Base-by-base conservation (phyloP, 2,888 invertebrate genomes). In the Perithous albicinctus region DNA sequence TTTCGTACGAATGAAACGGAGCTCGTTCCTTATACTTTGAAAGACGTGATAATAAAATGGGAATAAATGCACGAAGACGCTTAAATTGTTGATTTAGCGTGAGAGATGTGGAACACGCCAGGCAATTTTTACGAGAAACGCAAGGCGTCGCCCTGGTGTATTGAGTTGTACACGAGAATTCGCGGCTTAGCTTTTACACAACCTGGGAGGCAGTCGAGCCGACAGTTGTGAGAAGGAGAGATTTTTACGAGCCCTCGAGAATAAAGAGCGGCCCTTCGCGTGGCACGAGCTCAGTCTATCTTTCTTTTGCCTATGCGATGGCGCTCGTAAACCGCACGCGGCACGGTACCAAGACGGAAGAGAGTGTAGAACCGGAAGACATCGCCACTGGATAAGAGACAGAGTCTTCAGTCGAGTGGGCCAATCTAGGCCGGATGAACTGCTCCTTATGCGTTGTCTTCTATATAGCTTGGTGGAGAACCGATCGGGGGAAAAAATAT, bases 241-340 rank as follows among this genome's bases (percentile, higher is more conserved):
- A 78, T 82, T 82, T 82, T 82, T 82, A 82, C 78, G 82, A 82
- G 78, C 72, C 78, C 79, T 82, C 67, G 63, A 82, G 79, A 82
- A 82, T 82, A 73, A 82, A 79, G 79, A 79, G 75, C 75, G 74
- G 76, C 82, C 79, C 79, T 82, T 82, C 76, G 79, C 76, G 76
- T 79, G 82, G 79, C 81, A 59, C 63, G 74, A 78, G 74, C 46
- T 64, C 72, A 75, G 46, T 79, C 76, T 79, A 82, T 82, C 79
- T 79, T 79, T 67, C 76, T 76, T 72, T 61, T 59, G 78, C 78
- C 75, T 32, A 15, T 7, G 7, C 70, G 75, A 66, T 67, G 48
- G 70, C 76, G 76, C 79, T 82, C 78, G 67, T 82, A 79, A 82
- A 82, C 76, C 76, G 79, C 75, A 82, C 79, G 75, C 76, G 79